Evolutionary conservation across 2,888 invertebrate species (phyloP).

Genomic region (Thecophora atra): DNA sequence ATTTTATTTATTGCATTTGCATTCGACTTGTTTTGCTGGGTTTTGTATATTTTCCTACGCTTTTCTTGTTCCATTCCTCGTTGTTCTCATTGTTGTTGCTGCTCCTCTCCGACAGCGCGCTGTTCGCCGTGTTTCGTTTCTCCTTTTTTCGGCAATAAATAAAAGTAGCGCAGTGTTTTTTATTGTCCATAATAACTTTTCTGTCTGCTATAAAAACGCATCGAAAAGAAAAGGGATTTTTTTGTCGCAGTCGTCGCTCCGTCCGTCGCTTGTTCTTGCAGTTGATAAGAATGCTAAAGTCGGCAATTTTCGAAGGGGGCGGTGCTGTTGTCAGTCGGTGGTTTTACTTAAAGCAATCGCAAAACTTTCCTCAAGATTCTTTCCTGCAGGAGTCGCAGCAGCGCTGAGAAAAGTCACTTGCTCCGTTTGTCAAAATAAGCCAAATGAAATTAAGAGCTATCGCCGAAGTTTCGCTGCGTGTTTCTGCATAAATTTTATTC

Average conservation of each 20-base stretch:
- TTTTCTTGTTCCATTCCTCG: constrained; percentile 32
- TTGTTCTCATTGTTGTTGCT: too few relatives aligned
- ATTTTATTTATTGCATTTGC: constrained; percentile 42
- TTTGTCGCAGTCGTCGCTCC: not conserved
- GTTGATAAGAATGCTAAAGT: constrained; percentile 22
- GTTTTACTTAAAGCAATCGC: not conserved
- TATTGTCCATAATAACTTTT: constrained; percentile 37
- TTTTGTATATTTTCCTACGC: constrained; percentile 16
- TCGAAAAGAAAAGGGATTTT: constrained; percentile 5
- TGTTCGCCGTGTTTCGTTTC: constrained; percentile 6
- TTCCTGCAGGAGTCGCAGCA: not conserved
- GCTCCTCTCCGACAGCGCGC: not conserved
- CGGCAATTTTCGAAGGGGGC: not conserved
- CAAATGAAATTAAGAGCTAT: not conserved
- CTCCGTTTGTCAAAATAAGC: not conserved
- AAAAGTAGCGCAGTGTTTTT: constrained; percentile 36
- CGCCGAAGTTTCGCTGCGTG: not conserved
- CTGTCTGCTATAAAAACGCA: constrained; percentile 31
- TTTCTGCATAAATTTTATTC: not conserved
- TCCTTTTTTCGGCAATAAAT: constrained; percentile 27
- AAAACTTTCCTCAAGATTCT: not conserved
- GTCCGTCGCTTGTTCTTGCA: not conserved
- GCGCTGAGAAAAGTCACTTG: not conserved
- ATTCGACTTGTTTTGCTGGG: constrained; percentile 34
- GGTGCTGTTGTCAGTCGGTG: not conserved